A percentile compares a stretch with the other conserved stretches of the same genome.
phyloP scores from a whole-genome alignment of 2,888 invertebrate species.

The Augochlorella aurata region DNA sequence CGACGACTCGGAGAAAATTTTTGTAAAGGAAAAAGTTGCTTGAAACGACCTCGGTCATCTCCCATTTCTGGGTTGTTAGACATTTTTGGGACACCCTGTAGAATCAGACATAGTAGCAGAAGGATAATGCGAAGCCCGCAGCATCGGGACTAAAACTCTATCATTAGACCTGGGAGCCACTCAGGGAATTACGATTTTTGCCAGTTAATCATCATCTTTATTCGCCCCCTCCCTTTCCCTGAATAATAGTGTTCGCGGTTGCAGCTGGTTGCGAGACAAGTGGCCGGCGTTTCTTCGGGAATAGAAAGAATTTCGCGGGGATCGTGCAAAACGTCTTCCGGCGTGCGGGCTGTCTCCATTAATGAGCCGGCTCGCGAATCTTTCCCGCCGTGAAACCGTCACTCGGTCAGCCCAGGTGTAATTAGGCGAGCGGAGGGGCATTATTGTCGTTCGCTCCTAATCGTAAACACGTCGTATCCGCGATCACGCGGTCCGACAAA shows the following conservation, averaged over 20 bases:
- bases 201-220: not conserved
- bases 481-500: constrained; percentile 59
- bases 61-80: too few species aligned
- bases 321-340: constrained; percentile 22
- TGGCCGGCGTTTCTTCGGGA: not conserved
- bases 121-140: not conserved
- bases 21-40: too few species aligned
- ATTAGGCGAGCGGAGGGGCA: constrained; percentile 50
- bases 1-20: too few species aligned
- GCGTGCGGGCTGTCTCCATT: constrained; percentile 14
- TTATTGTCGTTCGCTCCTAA: constrained; percentile 58
- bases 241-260: constrained; percentile 8
- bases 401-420: constrained; percentile 53
- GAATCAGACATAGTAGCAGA: not conserved
- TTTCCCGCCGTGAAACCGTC: constrained; percentile 46
- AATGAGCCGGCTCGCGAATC: constrained; percentile 38
- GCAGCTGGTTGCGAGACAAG: not conserved
- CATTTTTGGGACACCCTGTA: too few species aligned
- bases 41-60: too few species aligned
- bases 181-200: constrained; percentile 10
- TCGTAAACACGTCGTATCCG: constrained; percentile 53
- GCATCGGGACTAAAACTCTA: not conserved
- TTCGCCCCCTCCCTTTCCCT: not conserved
- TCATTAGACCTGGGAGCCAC: not conserved
- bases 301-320: constrained; percentile 12